A percentile compares a stretch with the other conserved stretches of the same genome.
Conservation (phyloP, 2,797 vertebrate species). For the Cottoperca gobio region DNA sequence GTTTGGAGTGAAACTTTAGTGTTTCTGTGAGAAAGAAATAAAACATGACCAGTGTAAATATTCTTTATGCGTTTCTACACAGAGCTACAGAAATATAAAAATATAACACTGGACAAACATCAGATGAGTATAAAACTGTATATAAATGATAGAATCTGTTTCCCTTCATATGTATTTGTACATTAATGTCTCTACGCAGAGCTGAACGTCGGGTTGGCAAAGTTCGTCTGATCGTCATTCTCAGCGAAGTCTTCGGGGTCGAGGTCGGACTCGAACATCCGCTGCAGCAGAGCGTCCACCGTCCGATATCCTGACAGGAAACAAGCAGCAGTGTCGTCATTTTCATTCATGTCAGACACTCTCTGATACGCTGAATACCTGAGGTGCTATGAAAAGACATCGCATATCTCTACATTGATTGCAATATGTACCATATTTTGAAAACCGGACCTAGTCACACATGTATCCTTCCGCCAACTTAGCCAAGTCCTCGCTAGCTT, state of each 20-base stretch:
- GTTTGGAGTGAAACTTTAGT: neutral
- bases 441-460: too few relatives aligned
- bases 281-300: constrained; percentile 91
- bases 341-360: too few relatives aligned
- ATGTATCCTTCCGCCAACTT: too few relatives aligned
- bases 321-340: neutral
- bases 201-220: constrained; percentile 78
- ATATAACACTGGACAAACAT: constrained; percentile 33
- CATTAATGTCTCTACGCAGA: constrained; percentile 30
- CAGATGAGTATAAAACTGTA: constrained; percentile 19
- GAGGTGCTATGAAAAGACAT: too few relatives aligned
- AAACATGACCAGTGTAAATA: constrained; percentile 26
- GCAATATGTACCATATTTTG: too few relatives aligned
- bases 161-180: constrained; percentile 22
- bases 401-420: too few relatives aligned
- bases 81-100: constrained; percentile 51
- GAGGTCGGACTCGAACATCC: constrained; percentile 94
- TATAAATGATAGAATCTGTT: constrained; percentile 7
- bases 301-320: constrained; percentile 89
- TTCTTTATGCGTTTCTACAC: constrained; percentile 53
- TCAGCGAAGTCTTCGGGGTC: constrained; percentile 86
- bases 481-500: too few relatives aligned
- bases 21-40: neutral
- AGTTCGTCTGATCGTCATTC: constrained; percentile 77
- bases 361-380: too few relatives aligned